These are phyloP conservation scores for Patella vulgata DNA, from an alignment of 1,140 invertebrate species.

Conservation along the genomic window DNA sequence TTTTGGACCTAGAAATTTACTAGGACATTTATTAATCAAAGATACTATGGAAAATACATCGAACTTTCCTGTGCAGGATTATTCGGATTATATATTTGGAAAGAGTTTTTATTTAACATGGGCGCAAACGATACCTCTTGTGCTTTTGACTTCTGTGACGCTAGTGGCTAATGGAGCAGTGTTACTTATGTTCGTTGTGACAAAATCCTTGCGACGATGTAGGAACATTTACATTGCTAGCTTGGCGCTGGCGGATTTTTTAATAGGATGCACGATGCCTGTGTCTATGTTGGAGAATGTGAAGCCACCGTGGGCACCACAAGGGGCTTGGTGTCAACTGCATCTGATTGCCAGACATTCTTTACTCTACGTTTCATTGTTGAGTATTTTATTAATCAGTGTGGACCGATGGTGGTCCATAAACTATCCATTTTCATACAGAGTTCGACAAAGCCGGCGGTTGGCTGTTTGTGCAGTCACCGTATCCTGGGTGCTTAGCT, in stretches of 20 bases:
- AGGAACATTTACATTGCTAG: slow-evolving; percentile 57
- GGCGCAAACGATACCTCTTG: slow-evolving; percentile 39
- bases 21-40: too few species aligned
- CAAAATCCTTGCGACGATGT: slow-evolving; percentile 42
- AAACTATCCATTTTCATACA: slow-evolving; percentile 57
- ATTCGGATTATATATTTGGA: too few species aligned
- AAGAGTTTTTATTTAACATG: slow-evolving; percentile 34
- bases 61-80: too few species aligned
- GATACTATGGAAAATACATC: too few species aligned
- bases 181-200: slow-evolving; percentile 48
- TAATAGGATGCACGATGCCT: slow-evolving; percentile 48
- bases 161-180: slow-evolving; percentile 51
- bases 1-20: too few species aligned
- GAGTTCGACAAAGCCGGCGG: slow-evolving; percentile 46
- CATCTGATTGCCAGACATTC: slow-evolving; percentile 49
- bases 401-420: slow-evolving; percentile 59
- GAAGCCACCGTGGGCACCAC: slow-evolving; percentile 31
- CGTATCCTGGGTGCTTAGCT: slow-evolving; percentile 45
- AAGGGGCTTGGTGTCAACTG: slow-evolving; percentile 31
- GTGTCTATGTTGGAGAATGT: slow-evolving; percentile 44
- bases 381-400: slow-evolving; percentile 56
- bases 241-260: slow-evolving; percentile 52
- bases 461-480: slow-evolving; percentile 41
- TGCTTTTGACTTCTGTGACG: slow-evolving; percentile 39
- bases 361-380: slow-evolving; percentile 50